phyloP scores from a whole-genome alignment of 92 coral and sea anemone species.

The Metridium senile region DNA sequence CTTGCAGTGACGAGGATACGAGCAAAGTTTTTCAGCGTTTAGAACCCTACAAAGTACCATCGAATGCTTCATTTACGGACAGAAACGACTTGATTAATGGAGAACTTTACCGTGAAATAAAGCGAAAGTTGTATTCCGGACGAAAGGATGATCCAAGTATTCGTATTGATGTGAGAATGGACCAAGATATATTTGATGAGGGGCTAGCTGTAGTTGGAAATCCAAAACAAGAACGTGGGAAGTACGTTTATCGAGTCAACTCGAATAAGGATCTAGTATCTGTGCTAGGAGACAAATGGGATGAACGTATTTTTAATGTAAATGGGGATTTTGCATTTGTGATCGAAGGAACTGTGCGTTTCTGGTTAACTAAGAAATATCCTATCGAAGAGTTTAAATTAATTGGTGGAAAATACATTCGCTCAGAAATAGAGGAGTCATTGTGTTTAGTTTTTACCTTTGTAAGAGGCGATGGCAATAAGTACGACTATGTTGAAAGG shows the following conservation, averaged over 20 bases:
- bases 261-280: conserved; percentile 20
- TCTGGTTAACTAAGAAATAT: conserved; percentile 33
- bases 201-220: conserved; percentile 27
- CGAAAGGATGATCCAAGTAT: conserved; percentile 45
- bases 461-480: conserved; percentile 30
- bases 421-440: conserved; percentile 24
- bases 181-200: conserved; percentile 44
- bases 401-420: conserved; percentile 22
- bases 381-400: conserved; percentile 36
- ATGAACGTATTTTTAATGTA: conserved; percentile 49
- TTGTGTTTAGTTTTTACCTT: conserved; percentile 16
- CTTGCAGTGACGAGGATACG: too few relatives aligned
- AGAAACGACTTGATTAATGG: too few relatives aligned
- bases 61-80: too few relatives aligned
- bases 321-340: conserved; percentile 65
- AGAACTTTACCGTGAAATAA: conserved; percentile 35
- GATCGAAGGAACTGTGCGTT: conserved; percentile 44
- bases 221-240: conserved; percentile 15
- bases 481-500: not conserved
- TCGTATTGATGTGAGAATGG: conserved; percentile 36
- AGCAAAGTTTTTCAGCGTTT: too few relatives aligned
- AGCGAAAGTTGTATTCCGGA: conserved; percentile 46
- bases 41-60: too few relatives aligned
- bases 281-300: conserved; percentile 54
- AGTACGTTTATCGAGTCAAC: conserved; percentile 20